A percentile compares a stretch with the other conserved stretches of the same genome.
Conservation (phyloP, 1,140 invertebrate genomes). For the Cherax destructor region DNA sequence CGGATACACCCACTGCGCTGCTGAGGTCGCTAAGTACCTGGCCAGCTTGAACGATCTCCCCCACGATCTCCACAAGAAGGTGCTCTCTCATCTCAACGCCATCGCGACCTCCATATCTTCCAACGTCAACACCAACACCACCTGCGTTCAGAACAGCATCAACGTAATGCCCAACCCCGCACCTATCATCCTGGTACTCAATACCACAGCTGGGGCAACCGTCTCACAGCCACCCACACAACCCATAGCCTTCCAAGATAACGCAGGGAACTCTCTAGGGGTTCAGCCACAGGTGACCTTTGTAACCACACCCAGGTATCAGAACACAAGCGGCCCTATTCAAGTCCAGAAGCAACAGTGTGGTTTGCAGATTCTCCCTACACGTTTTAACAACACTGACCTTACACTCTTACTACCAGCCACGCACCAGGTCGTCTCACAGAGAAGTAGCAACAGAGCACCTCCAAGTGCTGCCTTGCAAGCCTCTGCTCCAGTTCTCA, state of each 20-base stretch:
- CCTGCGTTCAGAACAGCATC: slow-evolving; percentile 54
- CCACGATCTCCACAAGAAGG: slow-evolving; percentile 27
- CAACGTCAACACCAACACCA: slow-evolving; percentile 29
- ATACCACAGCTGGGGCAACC: neutral
- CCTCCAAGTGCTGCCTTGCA: slow-evolving; percentile 45
- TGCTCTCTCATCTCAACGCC: slow-evolving; percentile 15
- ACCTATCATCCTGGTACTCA: slow-evolving; percentile 56
- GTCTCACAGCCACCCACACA: slow-evolving; percentile 1
- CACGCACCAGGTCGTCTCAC: neutral
- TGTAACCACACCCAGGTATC: slow-evolving; percentile 15
- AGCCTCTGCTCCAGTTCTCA: slow-evolving; percentile 52
- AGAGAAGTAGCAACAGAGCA: slow-evolving; percentile 1
- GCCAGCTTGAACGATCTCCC: slow-evolving; percentile 18
- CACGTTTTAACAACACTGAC: slow-evolving; percentile 72
- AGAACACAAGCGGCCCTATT: neutral
- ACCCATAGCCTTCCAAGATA: slow-evolving; percentile 22
- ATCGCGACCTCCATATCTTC: slow-evolving; percentile 29
- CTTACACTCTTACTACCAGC: slow-evolving; percentile 81
- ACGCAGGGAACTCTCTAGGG: slow-evolving; percentile 42
- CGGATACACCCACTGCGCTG: slow-evolving; percentile 50
- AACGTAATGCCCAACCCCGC: slow-evolving; percentile 49
- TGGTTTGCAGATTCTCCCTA: slow-evolving; percentile 11
- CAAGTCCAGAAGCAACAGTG: neutral
- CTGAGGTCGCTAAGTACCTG: slow-evolving; percentile 43
- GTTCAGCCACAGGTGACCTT: slow-evolving; percentile 40